Evolutionary conservation across 1,140 invertebrate species (phyloP).

Genomic region (Camponotus pennsylvanicus): DNA sequence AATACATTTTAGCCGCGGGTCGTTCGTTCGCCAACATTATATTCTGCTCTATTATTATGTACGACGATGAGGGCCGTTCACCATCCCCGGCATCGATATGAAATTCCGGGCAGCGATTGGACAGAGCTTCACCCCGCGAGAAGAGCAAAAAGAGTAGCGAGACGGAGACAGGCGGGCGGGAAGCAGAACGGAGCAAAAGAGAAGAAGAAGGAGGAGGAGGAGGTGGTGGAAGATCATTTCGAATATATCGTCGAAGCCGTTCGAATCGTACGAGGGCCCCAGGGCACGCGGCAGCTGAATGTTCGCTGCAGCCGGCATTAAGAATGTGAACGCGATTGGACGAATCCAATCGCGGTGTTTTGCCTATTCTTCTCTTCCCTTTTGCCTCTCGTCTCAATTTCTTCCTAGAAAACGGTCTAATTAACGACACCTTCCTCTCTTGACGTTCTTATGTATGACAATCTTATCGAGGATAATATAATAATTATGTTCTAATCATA

Average conservation of each 20-base stretch:
- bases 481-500: background rate
- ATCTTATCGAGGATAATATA: background rate
- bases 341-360: slow-evolving; percentile 32
- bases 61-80: slow-evolving; percentile 64
- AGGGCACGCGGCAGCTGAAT: slow-evolving; percentile 63
- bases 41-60: slow-evolving; percentile 80
- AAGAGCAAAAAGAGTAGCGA: slow-evolving; percentile 17
- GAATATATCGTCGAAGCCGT: slow-evolving; percentile 67
- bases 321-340: slow-evolving; percentile 65
- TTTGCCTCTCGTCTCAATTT: background rate
- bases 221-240: slow-evolving; percentile 46
- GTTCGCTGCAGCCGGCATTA: slow-evolving; percentile 62
- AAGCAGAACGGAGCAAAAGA: background rate
- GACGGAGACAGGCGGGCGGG: background rate
- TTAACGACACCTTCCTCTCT: background rate
- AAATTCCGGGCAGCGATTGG: slow-evolving; percentile 78
- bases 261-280: slow-evolving; percentile 56
- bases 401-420: slow-evolving; percentile 29
- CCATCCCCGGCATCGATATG: slow-evolving; percentile 69
- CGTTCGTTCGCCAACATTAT: slow-evolving; percentile 76
- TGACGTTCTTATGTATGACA: background rate
- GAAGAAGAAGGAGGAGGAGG: background rate
- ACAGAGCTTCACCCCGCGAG: slow-evolving; percentile 40
- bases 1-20: slow-evolving; percentile 80
- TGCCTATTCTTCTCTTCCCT: slow-evolving; percentile 1